phyloP scores from a whole-genome alignment of 2,888 invertebrate species.

The Epistrophe eligans region DNA sequence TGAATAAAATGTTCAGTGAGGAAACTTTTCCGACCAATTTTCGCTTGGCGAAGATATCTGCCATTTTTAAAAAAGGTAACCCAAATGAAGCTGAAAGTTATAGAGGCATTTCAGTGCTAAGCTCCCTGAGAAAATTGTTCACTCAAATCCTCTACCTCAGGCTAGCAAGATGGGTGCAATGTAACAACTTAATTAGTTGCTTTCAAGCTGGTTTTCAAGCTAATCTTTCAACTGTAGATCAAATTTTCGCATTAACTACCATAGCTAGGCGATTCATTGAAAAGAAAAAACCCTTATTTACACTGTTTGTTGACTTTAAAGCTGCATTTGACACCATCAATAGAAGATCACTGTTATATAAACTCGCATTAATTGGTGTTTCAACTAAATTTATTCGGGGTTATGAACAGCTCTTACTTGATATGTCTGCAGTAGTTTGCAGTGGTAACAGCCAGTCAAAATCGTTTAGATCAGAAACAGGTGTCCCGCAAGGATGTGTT shows the following conservation, averaged over 20 bases:
- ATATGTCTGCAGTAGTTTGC: not conserved
- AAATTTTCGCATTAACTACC: not conserved
- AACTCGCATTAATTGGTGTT: not conserved
- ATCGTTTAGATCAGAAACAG: not conserved
- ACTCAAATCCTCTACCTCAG: not conserved
- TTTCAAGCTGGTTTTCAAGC: not conserved
- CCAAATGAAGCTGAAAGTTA: not conserved
- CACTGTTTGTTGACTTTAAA: not conserved
- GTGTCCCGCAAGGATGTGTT: not conserved
- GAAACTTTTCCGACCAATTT: not conserved
- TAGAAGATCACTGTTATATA: not conserved
- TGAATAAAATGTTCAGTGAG: slow-evolving; percentile 3
- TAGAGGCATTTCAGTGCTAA: not conserved
- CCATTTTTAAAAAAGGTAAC: not conserved
- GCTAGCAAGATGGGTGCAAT: not conserved
- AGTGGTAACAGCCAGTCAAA: not conserved
- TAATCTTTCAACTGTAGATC: not conserved
- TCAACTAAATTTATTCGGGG: not conserved
- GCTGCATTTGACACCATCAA: not conserved
- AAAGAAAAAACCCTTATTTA: not conserved
- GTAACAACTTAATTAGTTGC: not conserved
- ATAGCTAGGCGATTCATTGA: not conserved
- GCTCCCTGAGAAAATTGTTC: not conserved
- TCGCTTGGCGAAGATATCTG: not conserved
- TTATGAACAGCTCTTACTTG: not conserved